Percentiles rank a stretch among this genome's conserved stretches.
Conservation (phyloP, 2,797 vertebrate species). For the Takifugu ocellatus region DNA sequence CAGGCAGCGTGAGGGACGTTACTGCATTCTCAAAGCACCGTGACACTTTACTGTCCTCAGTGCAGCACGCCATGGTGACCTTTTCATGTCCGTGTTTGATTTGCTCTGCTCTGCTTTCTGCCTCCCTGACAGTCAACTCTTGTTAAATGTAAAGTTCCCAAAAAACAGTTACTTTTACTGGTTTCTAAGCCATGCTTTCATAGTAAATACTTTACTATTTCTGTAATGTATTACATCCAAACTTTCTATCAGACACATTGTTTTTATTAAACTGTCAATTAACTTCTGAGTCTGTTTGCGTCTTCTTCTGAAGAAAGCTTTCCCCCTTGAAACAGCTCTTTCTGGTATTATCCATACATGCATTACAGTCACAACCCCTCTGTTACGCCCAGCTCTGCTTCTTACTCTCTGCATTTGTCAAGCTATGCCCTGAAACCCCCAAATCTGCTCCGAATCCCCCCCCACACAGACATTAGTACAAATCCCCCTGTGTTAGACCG, state of each 20-base stretch:
- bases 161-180: background rate
- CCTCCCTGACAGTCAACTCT: too few relatives aligned
- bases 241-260: constrained; percentile 38
- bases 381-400: too few relatives aligned
- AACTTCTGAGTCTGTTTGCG: too few relatives aligned
- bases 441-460: too few relatives aligned
- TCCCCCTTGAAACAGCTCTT: background rate
- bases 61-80: constrained; percentile 2
- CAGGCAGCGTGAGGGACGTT: background rate
- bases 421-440: too few relatives aligned
- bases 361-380: constrained; percentile 17
- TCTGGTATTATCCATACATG: constrained; percentile 4
- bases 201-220: constrained; percentile 44
- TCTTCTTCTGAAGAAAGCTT: background rate
- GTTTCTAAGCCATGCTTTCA: constrained; percentile 46
- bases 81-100: constrained; percentile 8
- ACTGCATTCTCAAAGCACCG: constrained; percentile 8
- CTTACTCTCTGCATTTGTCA: too few relatives aligned
- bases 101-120: constrained; percentile 32
- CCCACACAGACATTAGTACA: too few relatives aligned
- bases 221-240: constrained; percentile 40
- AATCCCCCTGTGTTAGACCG: background rate
- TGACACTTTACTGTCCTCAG: constrained; percentile 7
- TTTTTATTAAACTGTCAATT: too few relatives aligned
- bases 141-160: background rate